Conservation (phyloP, 2,797 vertebrate species). For the Stomatorhinus walkeri region DNA sequence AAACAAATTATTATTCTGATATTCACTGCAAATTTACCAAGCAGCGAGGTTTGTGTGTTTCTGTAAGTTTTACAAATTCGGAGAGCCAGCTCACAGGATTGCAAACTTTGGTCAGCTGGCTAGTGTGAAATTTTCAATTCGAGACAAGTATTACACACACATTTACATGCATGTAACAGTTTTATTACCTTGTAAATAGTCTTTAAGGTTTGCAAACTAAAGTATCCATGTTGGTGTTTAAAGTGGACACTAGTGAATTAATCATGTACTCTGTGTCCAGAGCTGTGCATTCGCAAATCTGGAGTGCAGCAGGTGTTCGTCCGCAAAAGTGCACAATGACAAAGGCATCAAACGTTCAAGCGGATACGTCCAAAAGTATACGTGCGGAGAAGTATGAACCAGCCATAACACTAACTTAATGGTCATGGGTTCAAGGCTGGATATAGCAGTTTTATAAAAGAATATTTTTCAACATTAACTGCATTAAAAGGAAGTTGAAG, state of each 20-base stretch:
- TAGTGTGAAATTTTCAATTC: background rate
- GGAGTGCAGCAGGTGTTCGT: background rate
- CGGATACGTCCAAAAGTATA: background rate
- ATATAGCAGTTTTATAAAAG: background rate
- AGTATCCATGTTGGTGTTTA: background rate
- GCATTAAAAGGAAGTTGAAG: background rate
- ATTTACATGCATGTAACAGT: background rate
- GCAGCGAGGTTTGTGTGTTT: background rate
- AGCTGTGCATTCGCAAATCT: background rate
- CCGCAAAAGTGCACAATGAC: background rate
- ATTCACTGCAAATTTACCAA: background rate
- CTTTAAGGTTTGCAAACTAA: background rate
- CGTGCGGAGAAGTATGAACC: background rate
- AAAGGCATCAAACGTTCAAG: background rate
- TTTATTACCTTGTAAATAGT: background rate
- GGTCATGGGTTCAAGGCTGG: background rate
- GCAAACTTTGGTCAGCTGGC: background rate
- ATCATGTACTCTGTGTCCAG: background rate
- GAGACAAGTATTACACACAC: background rate
- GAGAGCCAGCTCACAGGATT: background rate
- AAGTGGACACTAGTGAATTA: background rate
- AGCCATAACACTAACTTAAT: background rate
- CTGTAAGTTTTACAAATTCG: background rate
- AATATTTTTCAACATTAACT: background rate
- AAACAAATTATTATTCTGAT: background rate